A percentile compares a stretch with the other conserved stretches of the same genome.
These are phyloP conservation scores for Lucifuga dentata DNA, from an alignment of 2,113 vertebrate genomes.

Conservation along the genomic window DNA sequence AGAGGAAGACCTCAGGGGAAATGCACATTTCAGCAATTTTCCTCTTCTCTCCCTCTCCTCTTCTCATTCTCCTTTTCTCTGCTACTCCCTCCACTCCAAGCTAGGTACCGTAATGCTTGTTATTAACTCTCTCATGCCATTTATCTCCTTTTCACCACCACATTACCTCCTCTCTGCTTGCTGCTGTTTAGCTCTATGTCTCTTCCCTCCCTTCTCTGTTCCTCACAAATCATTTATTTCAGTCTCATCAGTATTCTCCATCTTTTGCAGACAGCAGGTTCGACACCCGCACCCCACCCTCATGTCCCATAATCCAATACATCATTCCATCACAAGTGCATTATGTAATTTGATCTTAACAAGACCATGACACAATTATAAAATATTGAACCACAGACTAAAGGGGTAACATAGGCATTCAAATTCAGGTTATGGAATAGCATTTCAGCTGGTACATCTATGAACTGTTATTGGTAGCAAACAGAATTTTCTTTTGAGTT, in stretches of 20 bases:
- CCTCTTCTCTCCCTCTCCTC: conserved; percentile 7
- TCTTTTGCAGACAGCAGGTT: conserved; percentile 46
- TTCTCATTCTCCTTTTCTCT: conserved; percentile 31
- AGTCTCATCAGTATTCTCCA: conserved; percentile 59
- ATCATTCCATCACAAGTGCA: conserved; percentile 32
- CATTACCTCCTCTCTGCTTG: conserved; percentile 51
- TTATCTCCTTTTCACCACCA: conserved; percentile 65
- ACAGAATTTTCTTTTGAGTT: background rate
- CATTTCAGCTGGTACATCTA: background rate
- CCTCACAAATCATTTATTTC: conserved; percentile 51
- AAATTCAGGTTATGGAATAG: conserved; percentile 8
- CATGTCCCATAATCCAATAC: conserved; percentile 17
- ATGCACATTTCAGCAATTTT: background rate
- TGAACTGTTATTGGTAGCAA: background rate
- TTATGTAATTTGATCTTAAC: conserved; percentile 32
- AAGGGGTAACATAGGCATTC: conserved; percentile 16
- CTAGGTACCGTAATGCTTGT: conserved; percentile 62
- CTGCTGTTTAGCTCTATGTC: conserved; percentile 49
- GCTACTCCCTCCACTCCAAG: conserved; percentile 35
- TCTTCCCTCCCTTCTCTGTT: conserved; percentile 36
- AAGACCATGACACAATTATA: conserved; percentile 11
- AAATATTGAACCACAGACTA: conserved; percentile 27
- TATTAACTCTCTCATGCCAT: conserved; percentile 70
- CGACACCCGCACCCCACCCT: conserved; percentile 19
- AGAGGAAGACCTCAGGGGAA: background rate